Conservation (phyloP, 2,888 invertebrate species). For the Chymomyza caudatula region DNA sequence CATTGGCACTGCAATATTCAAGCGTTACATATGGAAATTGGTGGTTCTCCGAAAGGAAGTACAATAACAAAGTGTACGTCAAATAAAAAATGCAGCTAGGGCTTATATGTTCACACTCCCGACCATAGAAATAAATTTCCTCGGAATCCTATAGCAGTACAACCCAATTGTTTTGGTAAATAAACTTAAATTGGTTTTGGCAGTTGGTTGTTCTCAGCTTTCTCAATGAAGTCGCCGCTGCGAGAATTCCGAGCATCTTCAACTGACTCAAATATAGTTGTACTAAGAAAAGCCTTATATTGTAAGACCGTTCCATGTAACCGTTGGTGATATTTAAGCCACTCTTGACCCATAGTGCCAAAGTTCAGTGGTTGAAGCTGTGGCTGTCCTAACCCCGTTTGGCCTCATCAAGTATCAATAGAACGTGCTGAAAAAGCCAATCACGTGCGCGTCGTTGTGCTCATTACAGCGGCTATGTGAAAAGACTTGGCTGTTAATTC, state of each 20-base stretch:
- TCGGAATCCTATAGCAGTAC: slow-evolving; percentile 24
- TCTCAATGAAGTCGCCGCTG: not conserved
- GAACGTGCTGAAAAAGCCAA: slow-evolving; percentile 55
- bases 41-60: slow-evolving; percentile 34
- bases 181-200: slow-evolving; percentile 40
- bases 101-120: not conserved
- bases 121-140: not conserved
- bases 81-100: not conserved
- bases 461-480: slow-evolving; percentile 41
- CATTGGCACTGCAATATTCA: slow-evolving; percentile 61
- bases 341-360: slow-evolving; percentile 1
- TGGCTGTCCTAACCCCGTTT: not conserved
- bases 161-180: slow-evolving; percentile 32
- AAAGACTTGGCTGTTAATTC: slow-evolving; percentile 42
- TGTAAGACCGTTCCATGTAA: not conserved
- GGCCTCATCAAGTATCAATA: slow-evolving; percentile 27
- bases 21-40: slow-evolving; percentile 56
- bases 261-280: not conserved
- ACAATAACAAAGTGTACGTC: not conserved
- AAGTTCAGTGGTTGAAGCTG: slow-evolving; percentile 16
- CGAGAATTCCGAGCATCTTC: not conserved
- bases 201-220: not conserved
- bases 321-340: slow-evolving; percentile 21
- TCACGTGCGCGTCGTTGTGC: slow-evolving; percentile 63
- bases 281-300: not conserved